A percentile compares a stretch with the other conserved stretches of the same genome.
Evolutionary conservation across 1,140 invertebrate genomes (phyloP).

Genomic region (Dendrolimus kikuchii): DNA sequence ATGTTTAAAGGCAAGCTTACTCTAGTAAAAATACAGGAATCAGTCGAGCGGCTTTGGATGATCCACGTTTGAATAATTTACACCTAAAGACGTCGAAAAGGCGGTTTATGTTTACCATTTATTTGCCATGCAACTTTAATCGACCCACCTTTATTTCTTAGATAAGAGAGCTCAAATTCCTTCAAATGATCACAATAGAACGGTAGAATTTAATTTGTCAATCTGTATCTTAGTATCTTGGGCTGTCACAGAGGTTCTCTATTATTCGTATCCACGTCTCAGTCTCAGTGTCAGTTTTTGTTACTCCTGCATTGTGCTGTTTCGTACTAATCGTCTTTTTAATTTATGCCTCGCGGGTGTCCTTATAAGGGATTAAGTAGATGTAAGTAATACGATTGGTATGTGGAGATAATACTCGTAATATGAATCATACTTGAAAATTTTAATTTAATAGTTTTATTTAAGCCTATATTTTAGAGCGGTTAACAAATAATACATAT

Average conservation of each 20-base stretch:
- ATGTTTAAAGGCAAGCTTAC: slow-evolving; percentile 36
- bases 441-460: too few species aligned
- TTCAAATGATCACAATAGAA: not conserved
- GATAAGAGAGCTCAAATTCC: slow-evolving; percentile 6
- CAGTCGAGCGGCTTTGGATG: slow-evolving; percentile 36
- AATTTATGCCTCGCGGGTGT: slow-evolving; percentile 28
- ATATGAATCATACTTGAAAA: too few species aligned
- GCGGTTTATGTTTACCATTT: slow-evolving; percentile 17
- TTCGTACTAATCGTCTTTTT: slow-evolving; percentile 32
- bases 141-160: slow-evolving; percentile 4
- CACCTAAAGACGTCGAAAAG: slow-evolving; percentile 45
- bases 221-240: slow-evolving; percentile 31
- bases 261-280: slow-evolving; percentile 35
- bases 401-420: too few species aligned
- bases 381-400: too few species aligned
- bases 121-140: slow-evolving; percentile 5
- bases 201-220: slow-evolving; percentile 12
- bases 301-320: slow-evolving; percentile 28
- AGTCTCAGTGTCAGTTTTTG: slow-evolving; percentile 41
- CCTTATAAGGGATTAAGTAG: too few species aligned
- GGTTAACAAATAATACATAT: too few species aligned
- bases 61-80: slow-evolving; percentile 57
- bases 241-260: slow-evolving; percentile 31
- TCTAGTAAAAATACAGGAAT: slow-evolving; percentile 42
- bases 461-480: too few species aligned